Evolutionary conservation across 2,113 vertebrate species (phyloP).

Genomic region (Felis chaus): DNA sequence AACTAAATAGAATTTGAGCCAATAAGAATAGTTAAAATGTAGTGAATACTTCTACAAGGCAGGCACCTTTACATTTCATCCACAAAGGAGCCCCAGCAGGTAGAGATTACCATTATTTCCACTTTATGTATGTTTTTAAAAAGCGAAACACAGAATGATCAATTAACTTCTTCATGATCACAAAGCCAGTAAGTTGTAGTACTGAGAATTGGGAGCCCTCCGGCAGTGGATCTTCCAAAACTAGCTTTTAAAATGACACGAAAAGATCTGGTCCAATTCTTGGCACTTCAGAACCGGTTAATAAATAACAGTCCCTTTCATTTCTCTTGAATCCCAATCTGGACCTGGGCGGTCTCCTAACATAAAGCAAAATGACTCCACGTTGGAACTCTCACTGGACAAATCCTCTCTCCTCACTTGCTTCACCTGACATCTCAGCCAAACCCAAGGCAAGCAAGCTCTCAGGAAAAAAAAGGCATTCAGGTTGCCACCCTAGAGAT

Average conservation of each 20-base stretch:
- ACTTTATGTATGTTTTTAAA: neutral
- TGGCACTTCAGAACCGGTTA: neutral
- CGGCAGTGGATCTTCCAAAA: neutral
- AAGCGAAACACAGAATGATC: neutral
- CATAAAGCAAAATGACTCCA: neutral
- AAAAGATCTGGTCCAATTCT: neutral
- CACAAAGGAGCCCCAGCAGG: neutral
- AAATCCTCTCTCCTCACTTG: neutral
- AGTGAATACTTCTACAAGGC: neutral
- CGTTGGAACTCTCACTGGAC: neutral
- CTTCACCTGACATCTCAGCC: neutral
- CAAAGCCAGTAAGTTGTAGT: neutral
- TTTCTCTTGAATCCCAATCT: neutral
- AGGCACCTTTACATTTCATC: neutral
- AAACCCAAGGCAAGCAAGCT: neutral
- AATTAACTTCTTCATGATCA: neutral
- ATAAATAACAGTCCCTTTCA: neutral
- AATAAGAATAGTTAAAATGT: slow-evolving; percentile 10
- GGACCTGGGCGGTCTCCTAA: neutral
- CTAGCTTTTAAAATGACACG: neutral
- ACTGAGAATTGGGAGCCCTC: neutral
- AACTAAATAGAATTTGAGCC: slow-evolving; percentile 12
- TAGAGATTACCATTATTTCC: neutral
- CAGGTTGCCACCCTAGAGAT: neutral
- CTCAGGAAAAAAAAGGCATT: neutral